These are phyloP conservation scores for Drosophila burlai DNA, from an alignment of 1,140 invertebrate species.

Conservation along the genomic window DNA sequence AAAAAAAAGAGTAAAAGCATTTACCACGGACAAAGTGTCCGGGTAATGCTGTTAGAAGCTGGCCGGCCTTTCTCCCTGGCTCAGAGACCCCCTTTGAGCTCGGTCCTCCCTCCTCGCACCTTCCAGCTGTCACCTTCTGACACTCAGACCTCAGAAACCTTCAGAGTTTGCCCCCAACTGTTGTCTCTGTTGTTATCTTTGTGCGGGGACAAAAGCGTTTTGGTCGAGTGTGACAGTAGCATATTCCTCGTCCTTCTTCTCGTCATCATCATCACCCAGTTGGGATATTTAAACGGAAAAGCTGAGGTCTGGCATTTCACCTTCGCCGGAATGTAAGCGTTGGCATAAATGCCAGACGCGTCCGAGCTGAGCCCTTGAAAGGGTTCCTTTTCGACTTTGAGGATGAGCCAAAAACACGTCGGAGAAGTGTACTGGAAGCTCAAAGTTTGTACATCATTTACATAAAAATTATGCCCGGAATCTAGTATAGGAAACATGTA, in stretches of 20 bases:
- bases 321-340: conserved; percentile 64
- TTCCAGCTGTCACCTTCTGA: conserved; percentile 36
- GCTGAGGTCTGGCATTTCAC: conserved; percentile 57
- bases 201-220: conserved; percentile 71
- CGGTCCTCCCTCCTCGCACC: neutral
- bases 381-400: conserved; percentile 26
- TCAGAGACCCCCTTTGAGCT: neutral
- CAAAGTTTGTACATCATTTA: conserved; percentile 4
- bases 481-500: neutral
- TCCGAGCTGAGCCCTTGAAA: conserved; percentile 30
- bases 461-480: conserved; percentile 10
- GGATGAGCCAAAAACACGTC: conserved; percentile 2
- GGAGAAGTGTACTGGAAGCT: neutral
- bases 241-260: conserved; percentile 38
- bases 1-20: conserved; percentile 44
- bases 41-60: conserved; percentile 54
- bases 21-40: conserved; percentile 54
- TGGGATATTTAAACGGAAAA: conserved; percentile 48
- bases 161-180: conserved; percentile 44
- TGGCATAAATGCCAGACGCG: conserved; percentile 34
- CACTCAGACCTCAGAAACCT: conserved; percentile 53
- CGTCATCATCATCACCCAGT: conserved; percentile 34
- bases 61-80: conserved; percentile 26
- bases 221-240: conserved; percentile 62
- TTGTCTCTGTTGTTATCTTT: conserved; percentile 51